A percentile compares a stretch with the other conserved stretches of the same genome.
Conservation (phyloP, 2,113 vertebrate species). For the Pipa parva region DNA sequence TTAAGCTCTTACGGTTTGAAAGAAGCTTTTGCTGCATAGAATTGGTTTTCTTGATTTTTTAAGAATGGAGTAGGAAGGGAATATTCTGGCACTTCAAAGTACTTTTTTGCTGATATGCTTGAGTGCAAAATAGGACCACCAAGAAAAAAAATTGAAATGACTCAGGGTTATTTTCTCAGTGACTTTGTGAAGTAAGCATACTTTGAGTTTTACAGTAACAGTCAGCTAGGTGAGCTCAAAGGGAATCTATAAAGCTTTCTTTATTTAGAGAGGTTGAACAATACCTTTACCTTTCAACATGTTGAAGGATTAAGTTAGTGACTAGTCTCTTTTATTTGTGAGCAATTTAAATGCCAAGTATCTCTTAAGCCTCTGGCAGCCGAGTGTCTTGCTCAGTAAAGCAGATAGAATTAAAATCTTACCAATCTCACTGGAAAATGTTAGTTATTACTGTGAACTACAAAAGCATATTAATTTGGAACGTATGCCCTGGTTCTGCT, state of each 20-base stretch:
- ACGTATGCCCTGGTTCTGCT: too few species aligned
- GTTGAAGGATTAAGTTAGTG: not conserved
- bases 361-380: not conserved
- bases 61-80: too few species aligned
- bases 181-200: not conserved
- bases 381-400: not conserved
- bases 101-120: too few species aligned
- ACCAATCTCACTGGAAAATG: not conserved
- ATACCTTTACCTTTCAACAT: not conserved
- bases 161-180: too few species aligned
- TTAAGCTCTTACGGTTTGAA: too few species aligned
- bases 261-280: not conserved
- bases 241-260: not conserved
- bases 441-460: not conserved
- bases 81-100: too few species aligned
- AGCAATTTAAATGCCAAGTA: slow-evolving; percentile 10
- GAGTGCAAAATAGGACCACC: too few species aligned
- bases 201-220: not conserved
- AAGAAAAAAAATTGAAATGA: too few species aligned
- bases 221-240: not conserved
- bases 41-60: too few species aligned
- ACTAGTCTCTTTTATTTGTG: not conserved
- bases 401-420: slow-evolving; percentile 1
- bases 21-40: too few species aligned
- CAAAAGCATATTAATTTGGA: slow-evolving; percentile 6